Conservation (phyloP, 2,797 vertebrate genomes). For the Decapterus maruadsi region DNA sequence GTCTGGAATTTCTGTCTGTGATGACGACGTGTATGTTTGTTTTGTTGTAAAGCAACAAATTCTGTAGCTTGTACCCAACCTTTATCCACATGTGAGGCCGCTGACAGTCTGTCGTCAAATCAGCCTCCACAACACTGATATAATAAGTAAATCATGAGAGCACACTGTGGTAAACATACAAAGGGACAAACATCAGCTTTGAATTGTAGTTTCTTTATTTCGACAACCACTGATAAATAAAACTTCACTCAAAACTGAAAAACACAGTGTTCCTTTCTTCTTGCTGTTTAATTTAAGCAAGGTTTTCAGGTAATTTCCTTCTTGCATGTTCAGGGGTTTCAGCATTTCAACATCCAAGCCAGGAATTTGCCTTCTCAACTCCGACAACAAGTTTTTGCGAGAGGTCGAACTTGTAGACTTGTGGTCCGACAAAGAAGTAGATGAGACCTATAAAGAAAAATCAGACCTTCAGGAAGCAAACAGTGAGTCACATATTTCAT, state of each 20-base stretch:
- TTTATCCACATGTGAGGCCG: constrained; percentile 26
- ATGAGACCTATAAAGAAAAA: constrained; percentile 78
- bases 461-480: constrained; percentile 6
- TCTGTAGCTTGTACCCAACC: constrained; percentile 3
- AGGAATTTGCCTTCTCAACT: constrained; percentile 81
- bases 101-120: constrained; percentile 4
- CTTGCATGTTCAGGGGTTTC: constrained; percentile 10
- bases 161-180: background rate
- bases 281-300: constrained; percentile 17
- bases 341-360: constrained; percentile 82
- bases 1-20: constrained; percentile 67
- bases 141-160: background rate
- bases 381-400: constrained; percentile 72
- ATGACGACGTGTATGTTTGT: constrained; percentile 25
- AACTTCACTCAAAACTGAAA: constrained; percentile 19
- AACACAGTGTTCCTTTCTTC: constrained; percentile 21
- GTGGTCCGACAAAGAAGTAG: constrained; percentile 83
- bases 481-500: constrained; percentile 7
- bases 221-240: constrained; percentile 40
- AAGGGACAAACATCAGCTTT: constrained; percentile 26
- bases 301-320: constrained; percentile 30
- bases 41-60: constrained; percentile 27
- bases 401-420: constrained; percentile 82
- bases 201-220: constrained; percentile 52
- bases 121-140: constrained; percentile 1